Evolutionary conservation across 2,797 vertebrate genomes (phyloP).

Genomic region (Muscicapa striata): DNA sequence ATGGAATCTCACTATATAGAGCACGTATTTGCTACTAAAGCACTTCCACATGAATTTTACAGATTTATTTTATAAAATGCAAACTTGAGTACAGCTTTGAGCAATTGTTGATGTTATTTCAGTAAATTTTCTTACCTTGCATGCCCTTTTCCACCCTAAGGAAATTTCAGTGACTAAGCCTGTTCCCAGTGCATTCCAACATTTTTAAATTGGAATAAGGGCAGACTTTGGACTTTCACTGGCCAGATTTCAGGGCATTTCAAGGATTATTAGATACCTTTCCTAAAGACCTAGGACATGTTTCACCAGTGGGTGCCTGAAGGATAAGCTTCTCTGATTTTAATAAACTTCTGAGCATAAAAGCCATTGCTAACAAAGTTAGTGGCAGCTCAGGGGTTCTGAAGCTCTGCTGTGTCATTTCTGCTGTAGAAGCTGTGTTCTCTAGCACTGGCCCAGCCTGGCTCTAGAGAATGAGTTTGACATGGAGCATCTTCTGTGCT

Average conservation of each 20-base stretch:
- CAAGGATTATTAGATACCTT: background rate
- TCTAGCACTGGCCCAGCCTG: background rate
- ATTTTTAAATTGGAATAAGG: background rate
- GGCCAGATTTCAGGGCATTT: background rate
- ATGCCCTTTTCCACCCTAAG: background rate
- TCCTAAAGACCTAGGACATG: background rate
- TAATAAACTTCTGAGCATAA: background rate
- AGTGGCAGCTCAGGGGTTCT: background rate
- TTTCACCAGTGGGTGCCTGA: background rate
- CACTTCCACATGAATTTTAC: background rate
- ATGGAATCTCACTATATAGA: background rate
- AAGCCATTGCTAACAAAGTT: background rate
- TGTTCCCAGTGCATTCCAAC: background rate
- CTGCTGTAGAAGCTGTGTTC: background rate
- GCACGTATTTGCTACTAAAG: background rate
- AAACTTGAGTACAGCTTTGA: background rate
- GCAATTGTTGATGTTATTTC: background rate
- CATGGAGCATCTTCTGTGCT: background rate
- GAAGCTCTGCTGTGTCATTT: background rate
- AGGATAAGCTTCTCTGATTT: background rate
- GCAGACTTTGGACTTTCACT: background rate
- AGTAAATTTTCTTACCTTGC: background rate
- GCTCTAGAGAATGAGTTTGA: background rate
- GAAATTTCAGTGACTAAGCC: background rate
- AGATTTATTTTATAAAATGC: background rate